These are phyloP conservation scores for Stegophylla sp. DNA, from an alignment of 2,888 invertebrate genomes.

Conservation along the genomic window DNA sequence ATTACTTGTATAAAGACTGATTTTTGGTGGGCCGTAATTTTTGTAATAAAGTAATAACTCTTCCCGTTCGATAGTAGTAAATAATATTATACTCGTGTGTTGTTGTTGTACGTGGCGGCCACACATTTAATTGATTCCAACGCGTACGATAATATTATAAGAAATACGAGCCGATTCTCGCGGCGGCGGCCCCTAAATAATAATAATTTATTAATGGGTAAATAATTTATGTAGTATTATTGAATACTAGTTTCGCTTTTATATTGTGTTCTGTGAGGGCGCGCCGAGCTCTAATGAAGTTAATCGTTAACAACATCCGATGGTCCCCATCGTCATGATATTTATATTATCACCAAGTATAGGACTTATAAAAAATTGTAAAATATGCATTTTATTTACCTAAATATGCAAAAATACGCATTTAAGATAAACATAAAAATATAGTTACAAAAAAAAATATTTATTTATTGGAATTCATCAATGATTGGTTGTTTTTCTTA, in stretches of 20 bases:
- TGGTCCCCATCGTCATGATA: too few species aligned
- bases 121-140: constrained; percentile 6
- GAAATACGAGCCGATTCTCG: background rate
- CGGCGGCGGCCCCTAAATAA: background rate
- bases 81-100: background rate
- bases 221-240: constrained; percentile 44
- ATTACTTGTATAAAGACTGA: too few species aligned
- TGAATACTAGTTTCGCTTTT: constrained; percentile 43
- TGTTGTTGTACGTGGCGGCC: background rate
- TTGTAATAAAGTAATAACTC: constrained; percentile 8
- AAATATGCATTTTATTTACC: too few species aligned
- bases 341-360: too few species aligned
- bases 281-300: constrained; percentile 35
- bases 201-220: constrained; percentile 29
- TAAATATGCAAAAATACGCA: too few species aligned
- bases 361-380: too few species aligned
- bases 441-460: too few species aligned
- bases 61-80: background rate
- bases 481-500: too few species aligned
- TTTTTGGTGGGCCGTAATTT: too few species aligned
- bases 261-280: background rate
- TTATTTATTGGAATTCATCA: too few species aligned
- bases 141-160: background rate
- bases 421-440: too few species aligned
- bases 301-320: constrained; percentile 50